A percentile compares a stretch with the other conserved stretches of the same genome.
These are phyloP conservation scores for Monomorium pharaonis DNA, from an alignment of 1,140 invertebrate genomes.

Conservation along the genomic window DNA sequence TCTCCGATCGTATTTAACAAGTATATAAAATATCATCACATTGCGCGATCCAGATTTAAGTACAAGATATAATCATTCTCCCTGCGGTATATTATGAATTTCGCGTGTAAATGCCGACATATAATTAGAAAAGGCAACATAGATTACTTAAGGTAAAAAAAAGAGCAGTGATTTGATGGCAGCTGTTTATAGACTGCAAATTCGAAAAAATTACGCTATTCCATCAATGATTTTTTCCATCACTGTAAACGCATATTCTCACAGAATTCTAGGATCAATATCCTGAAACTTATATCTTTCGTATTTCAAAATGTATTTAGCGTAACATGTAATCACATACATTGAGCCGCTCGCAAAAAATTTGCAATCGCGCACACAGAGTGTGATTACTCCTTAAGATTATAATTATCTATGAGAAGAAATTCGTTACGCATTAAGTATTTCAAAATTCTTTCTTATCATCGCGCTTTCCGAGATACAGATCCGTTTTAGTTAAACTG, in stretches of 20 bases:
- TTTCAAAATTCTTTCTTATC: conserved; percentile 28
- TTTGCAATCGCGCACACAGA: conserved; percentile 5
- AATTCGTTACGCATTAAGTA: conserved; percentile 1
- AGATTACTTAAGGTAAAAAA: conserved; percentile 1
- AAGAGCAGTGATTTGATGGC: neutral
- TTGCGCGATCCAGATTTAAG: conserved; percentile 32
- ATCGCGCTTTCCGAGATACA: conserved; percentile 5
- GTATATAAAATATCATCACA: conserved; percentile 34
- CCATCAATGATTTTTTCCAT: neutral
- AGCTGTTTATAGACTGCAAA: conserved; percentile 11
- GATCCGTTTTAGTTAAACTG: neutral
- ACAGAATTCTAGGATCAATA: neutral
- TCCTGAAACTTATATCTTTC: conserved; percentile 6
- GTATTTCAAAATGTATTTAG: conserved; percentile 4
- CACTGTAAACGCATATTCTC: conserved; percentile 22
- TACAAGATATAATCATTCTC: conserved; percentile 16
- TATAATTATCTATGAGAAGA: conserved; percentile 24
- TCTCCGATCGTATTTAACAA: neutral
- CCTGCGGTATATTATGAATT: neutral
- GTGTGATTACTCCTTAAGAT: conserved; percentile 20
- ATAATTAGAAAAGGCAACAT: neutral
- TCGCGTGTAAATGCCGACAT: neutral
- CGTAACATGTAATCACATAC: conserved; percentile 21
- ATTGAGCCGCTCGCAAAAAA: conserved; percentile 32
- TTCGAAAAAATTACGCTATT: neutral